phyloP scores from a whole-genome alignment of 2,888 invertebrate genomes.

The Pristionchus fissidentatus region DNA sequence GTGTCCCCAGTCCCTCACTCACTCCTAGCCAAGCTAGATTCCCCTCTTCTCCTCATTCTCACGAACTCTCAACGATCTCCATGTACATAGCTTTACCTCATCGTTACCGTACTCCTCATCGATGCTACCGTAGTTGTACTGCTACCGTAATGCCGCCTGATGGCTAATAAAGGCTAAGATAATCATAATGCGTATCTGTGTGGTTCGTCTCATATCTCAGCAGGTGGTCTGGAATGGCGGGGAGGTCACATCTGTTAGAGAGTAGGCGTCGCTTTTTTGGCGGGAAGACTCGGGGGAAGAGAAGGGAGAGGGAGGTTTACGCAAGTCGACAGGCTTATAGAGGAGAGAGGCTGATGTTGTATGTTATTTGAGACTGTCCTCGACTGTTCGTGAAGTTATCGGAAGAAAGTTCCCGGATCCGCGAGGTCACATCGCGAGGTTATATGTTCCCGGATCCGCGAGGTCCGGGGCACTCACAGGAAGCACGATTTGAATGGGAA shows the following conservation, averaged over 20 bases:
- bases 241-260: slow-evolving; percentile 8
- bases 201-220: not conserved
- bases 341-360: no score
- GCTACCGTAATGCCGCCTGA: not conserved
- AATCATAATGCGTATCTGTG: not conserved
- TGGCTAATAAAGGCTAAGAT: not conserved
- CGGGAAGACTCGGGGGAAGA: not conserved
- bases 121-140: not conserved
- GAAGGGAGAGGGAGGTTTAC: not conserved
- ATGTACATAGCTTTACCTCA: slow-evolving; percentile 43
- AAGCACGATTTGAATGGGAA: no score
- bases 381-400: no score
- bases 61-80: slow-evolving; percentile 43
- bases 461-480: no score
- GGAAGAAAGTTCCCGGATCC: no score
- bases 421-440: no score
- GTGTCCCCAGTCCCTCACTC: slow-evolving; percentile 4
- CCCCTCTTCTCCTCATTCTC: not conserved
- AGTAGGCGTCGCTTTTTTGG: slow-evolving; percentile 26
- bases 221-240: not conserved
- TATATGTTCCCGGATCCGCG: no score
- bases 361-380: no score
- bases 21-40: slow-evolving; percentile 42
- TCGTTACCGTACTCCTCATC: not conserved
- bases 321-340: no score